Conservation (phyloP, 2,797 vertebrate genomes). For the Buphagus erythrorhynchus region DNA sequence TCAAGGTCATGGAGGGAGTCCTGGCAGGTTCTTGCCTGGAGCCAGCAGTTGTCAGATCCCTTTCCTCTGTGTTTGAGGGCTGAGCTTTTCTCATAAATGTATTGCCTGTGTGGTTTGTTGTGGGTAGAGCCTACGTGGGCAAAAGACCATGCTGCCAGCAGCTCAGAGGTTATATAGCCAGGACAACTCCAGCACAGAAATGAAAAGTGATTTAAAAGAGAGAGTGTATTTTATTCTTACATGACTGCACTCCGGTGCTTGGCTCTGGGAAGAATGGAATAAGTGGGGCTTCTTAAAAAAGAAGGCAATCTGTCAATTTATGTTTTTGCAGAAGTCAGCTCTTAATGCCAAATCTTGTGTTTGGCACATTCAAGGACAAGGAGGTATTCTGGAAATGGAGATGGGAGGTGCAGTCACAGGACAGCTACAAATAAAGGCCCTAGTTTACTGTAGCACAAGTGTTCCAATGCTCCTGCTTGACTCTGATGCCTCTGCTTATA, state of each 20-base stretch:
- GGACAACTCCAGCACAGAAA: not conserved
- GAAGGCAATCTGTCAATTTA: not conserved
- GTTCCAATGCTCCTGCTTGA: not conserved
- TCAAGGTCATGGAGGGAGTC: not conserved
- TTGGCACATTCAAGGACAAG: not conserved
- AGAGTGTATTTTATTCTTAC: not conserved
- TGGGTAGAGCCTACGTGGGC: not conserved
- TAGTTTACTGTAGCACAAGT: not conserved
- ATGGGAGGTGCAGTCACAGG: not conserved
- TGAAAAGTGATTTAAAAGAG: not conserved
- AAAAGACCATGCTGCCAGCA: not conserved
- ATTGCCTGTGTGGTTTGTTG: not conserved
- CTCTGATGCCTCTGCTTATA: not conserved
- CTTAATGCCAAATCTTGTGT: not conserved
- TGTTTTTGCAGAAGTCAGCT: not conserved
- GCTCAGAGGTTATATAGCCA: not conserved
- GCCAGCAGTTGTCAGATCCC: rapidly evolving
- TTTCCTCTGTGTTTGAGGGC: not conserved
- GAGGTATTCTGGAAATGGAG: not conserved
- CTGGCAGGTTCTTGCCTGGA: not conserved
- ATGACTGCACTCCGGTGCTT: not conserved
- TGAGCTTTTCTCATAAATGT: not conserved
- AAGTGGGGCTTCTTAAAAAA: not conserved
- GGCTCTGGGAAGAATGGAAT: not conserved
- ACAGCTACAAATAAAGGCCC: not conserved